Base-by-base conservation (phyloP, 2,113 vertebrate genomes). In the Cyprinodon brontotheroides region DNA sequence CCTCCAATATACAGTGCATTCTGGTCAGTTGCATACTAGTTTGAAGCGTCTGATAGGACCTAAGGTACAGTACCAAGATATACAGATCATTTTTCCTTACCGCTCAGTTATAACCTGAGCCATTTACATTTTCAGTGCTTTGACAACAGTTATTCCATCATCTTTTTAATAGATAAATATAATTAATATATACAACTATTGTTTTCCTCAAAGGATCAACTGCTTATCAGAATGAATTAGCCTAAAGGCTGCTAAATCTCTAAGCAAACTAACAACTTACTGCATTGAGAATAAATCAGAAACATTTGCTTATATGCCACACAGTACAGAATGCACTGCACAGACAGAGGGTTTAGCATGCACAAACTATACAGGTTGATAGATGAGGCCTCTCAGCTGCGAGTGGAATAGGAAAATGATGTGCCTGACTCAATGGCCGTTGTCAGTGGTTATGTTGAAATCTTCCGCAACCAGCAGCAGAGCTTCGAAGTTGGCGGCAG, bases 401-500 rank as follows among this genome's bases (percentile, higher is more conserved):
- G 61, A 72, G 79, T 77, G 81, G 72, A 74, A 75, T 64, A 53
- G 29, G 84, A 53, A 72, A 83, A 79, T 11, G 45, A 12, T 50
- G 72, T 41, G 65, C 68, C 50, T 59, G 68, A 77, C 40, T 67
- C 40, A 43, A 76, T 86, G 72, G 80, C 89, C 92, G 90, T 87
- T 90, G 63, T 92, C 80, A 4, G 91, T 89, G 65, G 81, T 88
- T 92, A 97, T 92, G 90, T 91, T 92, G 84, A 96, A 94, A 66
- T 97, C 95, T 22, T 98, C 95, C 43, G 96, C 93, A 4, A 95
- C 95, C 82, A 96, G 95, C 81, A 99, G 94, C 92, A 98, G 94
- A 80, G 96, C 96, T 93, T 98, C 96, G 0, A 97, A 92, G 80
- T 92, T 94, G 71, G 95, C 95, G 0, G 94, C 89, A 7, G 94